Evolutionary conservation across 2,797 vertebrate genomes (phyloP).

Genomic region (Propithecus perrieri): DNA sequence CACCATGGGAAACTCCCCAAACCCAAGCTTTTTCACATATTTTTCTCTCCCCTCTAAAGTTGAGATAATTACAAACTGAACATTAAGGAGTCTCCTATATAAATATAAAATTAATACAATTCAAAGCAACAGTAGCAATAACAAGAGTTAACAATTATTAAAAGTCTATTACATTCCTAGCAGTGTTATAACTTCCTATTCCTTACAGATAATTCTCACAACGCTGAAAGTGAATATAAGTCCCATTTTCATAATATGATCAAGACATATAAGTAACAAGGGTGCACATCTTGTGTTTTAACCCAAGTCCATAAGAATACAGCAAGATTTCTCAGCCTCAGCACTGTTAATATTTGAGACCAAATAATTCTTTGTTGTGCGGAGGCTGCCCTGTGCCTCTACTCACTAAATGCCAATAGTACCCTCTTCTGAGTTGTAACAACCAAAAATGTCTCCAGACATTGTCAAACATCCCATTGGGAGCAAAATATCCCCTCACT

Average conservation of each 20-base stretch:
- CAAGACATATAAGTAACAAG: background rate
- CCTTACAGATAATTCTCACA: background rate
- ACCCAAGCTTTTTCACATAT: background rate
- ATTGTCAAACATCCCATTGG: background rate
- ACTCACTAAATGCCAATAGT: background rate
- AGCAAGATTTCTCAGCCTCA: background rate
- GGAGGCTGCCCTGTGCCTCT: background rate
- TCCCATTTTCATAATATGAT: background rate
- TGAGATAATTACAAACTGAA: background rate
- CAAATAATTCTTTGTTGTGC: background rate
- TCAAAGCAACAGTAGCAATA: background rate
- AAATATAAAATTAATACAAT: constrained; percentile 2
- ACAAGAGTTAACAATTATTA: background rate
- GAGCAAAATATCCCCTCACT: background rate
- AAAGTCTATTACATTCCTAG: background rate
- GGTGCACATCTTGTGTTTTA: background rate
- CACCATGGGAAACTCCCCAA: background rate
- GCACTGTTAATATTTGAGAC: background rate
- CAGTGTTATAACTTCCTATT: background rate
- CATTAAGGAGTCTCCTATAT: background rate
- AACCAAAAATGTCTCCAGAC: background rate
- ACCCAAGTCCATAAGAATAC: background rate
- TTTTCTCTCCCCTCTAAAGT: background rate
- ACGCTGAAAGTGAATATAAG: background rate
- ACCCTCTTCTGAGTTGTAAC: background rate